Conservation (phyloP, 2,113 vertebrate genomes). For the Laticauda laticaudata region DNA sequence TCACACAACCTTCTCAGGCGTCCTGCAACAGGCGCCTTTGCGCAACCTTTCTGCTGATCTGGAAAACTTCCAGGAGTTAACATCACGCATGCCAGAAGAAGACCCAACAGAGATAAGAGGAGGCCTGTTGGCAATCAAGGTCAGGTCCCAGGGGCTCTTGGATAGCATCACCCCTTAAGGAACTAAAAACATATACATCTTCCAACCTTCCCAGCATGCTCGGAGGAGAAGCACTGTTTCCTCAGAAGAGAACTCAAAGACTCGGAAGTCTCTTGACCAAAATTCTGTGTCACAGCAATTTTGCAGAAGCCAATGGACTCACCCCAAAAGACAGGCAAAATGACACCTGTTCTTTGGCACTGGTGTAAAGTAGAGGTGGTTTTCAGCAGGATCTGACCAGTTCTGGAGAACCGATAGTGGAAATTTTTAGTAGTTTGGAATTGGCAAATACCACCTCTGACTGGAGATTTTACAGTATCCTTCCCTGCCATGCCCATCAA, state of each 20-base stretch:
- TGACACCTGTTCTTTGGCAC: no score
- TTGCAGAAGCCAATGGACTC: background rate
- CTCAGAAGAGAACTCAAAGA: background rate
- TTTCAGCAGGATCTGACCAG: no score
- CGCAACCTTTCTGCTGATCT: background rate
- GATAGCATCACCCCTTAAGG: background rate
- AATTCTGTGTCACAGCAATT: background rate
- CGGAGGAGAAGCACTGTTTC: background rate
- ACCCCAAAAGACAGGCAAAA: background rate
- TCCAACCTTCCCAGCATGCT: background rate
- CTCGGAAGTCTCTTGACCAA: background rate
- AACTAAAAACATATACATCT: background rate
- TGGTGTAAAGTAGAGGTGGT: no score
- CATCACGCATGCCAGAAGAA: background rate
- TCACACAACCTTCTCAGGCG: background rate
- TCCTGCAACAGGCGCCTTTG: background rate
- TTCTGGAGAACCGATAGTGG: no score
- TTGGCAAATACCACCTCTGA: no score
- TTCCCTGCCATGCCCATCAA: no score
- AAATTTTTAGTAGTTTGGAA: no score
- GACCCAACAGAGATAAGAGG: background rate
- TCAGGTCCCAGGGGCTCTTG: background rate
- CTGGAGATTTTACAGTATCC: no score
- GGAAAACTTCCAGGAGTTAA: background rate
- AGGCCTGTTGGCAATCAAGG: background rate